Conservation (phyloP, 2,888 invertebrate genomes). For the Tetragnatha montana region DNA sequence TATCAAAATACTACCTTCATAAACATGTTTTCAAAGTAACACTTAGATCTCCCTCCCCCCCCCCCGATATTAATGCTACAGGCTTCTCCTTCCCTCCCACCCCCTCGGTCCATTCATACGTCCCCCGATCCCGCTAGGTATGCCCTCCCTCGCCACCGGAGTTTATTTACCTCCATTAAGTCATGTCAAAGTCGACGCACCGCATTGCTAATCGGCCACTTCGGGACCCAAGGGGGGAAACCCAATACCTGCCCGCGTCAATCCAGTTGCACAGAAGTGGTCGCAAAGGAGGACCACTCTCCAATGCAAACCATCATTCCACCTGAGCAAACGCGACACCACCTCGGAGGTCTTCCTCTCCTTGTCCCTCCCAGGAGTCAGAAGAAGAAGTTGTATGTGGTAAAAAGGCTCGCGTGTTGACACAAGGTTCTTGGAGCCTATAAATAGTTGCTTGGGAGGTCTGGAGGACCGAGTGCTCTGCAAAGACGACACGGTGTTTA, state of each 20-base stretch:
- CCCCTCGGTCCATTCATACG: not conserved
- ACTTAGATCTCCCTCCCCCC: too few species aligned
- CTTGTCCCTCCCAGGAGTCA: slow-evolving; percentile 40
- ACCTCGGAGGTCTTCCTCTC: slow-evolving; percentile 3
- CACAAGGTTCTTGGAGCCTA: slow-evolving; percentile 54
- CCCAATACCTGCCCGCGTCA: slow-evolving; percentile 2
- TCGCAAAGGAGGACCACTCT: not conserved
- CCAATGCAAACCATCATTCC: slow-evolving; percentile 21
- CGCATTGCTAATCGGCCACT: not conserved
- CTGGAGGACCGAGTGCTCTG: slow-evolving; percentile 41
- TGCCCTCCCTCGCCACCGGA: not conserved
- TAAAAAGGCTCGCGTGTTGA: slow-evolving; percentile 63
- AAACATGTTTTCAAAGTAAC: too few species aligned
- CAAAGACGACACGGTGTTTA: slow-evolving; percentile 62
- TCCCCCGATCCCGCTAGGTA: not conserved
- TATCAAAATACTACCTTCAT: too few species aligned
- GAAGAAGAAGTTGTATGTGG: slow-evolving; percentile 55
- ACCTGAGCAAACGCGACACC: slow-evolving; percentile 64
- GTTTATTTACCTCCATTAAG: not conserved
- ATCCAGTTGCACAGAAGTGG: slow-evolving; percentile 22
- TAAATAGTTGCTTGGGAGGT: slow-evolving; percentile 68
- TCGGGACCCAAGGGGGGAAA: not conserved
- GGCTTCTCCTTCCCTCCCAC: too few species aligned
- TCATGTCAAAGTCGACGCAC: not conserved
- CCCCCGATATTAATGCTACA: too few species aligned